Percentiles rank a stretch among this genome's conserved stretches.
phyloP scores from a whole-genome alignment of 2,888 invertebrate genomes.

The Nemurella pictetii region DNA sequence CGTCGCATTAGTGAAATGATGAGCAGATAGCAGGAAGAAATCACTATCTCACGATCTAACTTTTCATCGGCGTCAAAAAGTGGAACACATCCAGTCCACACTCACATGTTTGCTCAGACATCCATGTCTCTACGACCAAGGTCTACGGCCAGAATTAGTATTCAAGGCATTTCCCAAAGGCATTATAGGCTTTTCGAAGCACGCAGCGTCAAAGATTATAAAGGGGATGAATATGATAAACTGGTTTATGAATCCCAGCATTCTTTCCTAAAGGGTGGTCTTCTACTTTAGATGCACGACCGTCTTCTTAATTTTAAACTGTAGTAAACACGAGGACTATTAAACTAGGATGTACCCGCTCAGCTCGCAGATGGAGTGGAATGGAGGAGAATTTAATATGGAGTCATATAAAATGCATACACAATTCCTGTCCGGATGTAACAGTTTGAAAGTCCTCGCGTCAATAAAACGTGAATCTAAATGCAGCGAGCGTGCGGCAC shows the following conservation, averaged over 20 bases:
- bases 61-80: too few relatives aligned
- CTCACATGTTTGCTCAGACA: too few relatives aligned
- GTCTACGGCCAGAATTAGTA: background rate
- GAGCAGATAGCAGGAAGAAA: background rate
- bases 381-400: background rate
- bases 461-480: background rate
- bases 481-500: background rate
- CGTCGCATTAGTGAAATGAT: background rate
- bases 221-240: background rate
- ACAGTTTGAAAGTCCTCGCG: background rate
- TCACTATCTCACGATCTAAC: background rate
- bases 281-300: background rate
- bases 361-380: background rate
- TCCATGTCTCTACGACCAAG: too few relatives aligned
- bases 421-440: conserved; percentile 6
- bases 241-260: background rate
- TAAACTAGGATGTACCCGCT: background rate
- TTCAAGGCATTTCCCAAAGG: background rate
- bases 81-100: too few relatives aligned
- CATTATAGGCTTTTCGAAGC: background rate
- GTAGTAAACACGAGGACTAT: background rate
- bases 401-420: background rate
- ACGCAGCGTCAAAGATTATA: background rate
- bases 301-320: background rate
- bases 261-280: background rate